phyloP scores from a whole-genome alignment of 1,140 invertebrate genomes.

The Homalodisca vitripennis region DNA sequence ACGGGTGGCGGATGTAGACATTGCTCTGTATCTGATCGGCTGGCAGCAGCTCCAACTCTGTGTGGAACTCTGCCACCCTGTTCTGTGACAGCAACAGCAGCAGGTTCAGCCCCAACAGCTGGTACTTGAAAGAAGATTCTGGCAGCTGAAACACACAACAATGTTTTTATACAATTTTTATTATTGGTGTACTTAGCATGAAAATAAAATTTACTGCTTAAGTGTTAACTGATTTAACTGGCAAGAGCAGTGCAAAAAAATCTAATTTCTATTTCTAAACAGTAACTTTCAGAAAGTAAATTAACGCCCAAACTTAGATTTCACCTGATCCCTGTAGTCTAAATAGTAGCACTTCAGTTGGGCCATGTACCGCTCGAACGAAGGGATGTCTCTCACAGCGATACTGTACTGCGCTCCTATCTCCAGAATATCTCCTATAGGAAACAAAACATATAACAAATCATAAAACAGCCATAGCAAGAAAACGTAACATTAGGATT shows the following conservation, averaged over 20 bases:
- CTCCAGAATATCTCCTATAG: slow-evolving; percentile 84
- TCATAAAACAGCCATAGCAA: not conserved
- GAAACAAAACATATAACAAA: not conserved
- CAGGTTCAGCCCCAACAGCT: slow-evolving; percentile 92
- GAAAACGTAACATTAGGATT: not conserved
- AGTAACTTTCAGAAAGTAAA: too few relatives aligned
- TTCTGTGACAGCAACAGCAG: slow-evolving; percentile 96
- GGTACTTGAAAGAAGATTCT: slow-evolving; percentile 94
- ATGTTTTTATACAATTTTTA: not conserved
- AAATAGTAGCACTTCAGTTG: slow-evolving; percentile 98
- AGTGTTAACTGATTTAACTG: too few relatives aligned
- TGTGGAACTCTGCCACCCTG: slow-evolving; percentile 97
- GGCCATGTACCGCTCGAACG: slow-evolving; percentile 95
- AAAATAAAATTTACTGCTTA: too few relatives aligned
- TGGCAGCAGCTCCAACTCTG: slow-evolving; percentile 93
- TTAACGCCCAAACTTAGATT: too few relatives aligned
- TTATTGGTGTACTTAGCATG: not conserved
- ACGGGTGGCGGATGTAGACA: slow-evolving; percentile 91
- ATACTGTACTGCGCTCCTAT: slow-evolving; percentile 96
- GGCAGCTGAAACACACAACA: slow-evolving; percentile 61
- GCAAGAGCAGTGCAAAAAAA: not conserved
- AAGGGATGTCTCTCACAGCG: slow-evolving; percentile 84
- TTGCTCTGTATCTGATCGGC: slow-evolving; percentile 90
- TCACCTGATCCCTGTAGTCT: slow-evolving; percentile 67
- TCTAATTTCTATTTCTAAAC: too few relatives aligned